These are phyloP conservation scores for Erebia epiphron DNA, from an alignment of 2,888 invertebrate species.

Conservation along the genomic window DNA sequence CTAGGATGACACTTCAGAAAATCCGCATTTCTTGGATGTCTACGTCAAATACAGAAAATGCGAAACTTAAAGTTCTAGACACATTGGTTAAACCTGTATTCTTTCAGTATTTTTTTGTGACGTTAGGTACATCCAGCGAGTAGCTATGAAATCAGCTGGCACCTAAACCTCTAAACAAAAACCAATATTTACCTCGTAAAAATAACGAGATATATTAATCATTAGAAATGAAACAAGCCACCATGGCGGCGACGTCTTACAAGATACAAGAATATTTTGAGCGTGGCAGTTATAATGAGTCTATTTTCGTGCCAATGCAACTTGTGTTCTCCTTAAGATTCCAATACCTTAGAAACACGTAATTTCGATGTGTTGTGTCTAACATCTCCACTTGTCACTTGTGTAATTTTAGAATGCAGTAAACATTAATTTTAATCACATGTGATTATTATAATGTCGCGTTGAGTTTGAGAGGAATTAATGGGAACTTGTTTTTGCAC, in stretches of 20 bases:
- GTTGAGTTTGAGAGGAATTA: slow-evolving; percentile 20
- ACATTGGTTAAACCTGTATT: too few species aligned
- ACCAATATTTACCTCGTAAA: slow-evolving; percentile 38
- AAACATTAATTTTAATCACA: slow-evolving; percentile 16
- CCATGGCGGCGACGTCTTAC: slow-evolving; percentile 56
- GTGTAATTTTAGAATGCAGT: slow-evolving; percentile 31
- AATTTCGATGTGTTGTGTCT: slow-evolving; percentile 34
- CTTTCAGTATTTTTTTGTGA: too few species aligned
- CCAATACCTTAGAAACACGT: slow-evolving; percentile 36
- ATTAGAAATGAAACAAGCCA: slow-evolving; percentile 40
- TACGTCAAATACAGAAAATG: too few species aligned
- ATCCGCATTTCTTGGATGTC: too few species aligned
- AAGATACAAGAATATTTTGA: slow-evolving; percentile 73
- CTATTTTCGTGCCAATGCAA: slow-evolving; percentile 63
- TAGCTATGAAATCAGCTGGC: slow-evolving; percentile 24
- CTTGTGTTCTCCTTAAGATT: slow-evolving; percentile 43
- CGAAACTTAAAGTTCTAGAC: too few species aligned
- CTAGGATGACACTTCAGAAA: too few species aligned
- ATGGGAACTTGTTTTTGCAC: neutral
- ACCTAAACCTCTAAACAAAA: slow-evolving; percentile 10
- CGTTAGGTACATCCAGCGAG: neutral
- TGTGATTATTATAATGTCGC: slow-evolving; percentile 22
- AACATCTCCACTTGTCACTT: slow-evolving; percentile 20
- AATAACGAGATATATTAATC: slow-evolving; percentile 41
- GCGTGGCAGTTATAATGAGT: slow-evolving; percentile 62